These are phyloP conservation scores for Danio kyathit DNA, from an alignment of 2,797 vertebrate genomes.

Conservation along the genomic window DNA sequence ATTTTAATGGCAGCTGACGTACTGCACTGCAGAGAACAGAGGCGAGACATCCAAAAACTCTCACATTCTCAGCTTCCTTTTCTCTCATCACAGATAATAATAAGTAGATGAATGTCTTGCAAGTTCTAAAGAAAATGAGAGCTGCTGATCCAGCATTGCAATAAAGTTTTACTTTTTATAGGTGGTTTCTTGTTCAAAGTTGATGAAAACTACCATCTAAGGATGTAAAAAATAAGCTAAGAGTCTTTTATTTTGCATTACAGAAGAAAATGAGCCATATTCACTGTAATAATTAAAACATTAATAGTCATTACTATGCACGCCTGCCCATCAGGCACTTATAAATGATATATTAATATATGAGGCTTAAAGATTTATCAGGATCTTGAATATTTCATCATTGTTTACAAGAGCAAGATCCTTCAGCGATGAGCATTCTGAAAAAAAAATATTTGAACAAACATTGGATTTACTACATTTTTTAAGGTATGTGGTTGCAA, in stretches of 20 bases:
- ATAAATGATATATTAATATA: conserved; percentile 12
- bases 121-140: not conserved
- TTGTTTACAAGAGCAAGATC: not conserved
- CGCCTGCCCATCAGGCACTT: not conserved
- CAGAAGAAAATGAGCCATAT: not conserved
- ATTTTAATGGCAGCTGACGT: conserved; percentile 18
- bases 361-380: not conserved
- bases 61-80: conserved; percentile 32
- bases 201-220: not conserved
- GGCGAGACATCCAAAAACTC: conserved; percentile 24
- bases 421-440: not conserved
- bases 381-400: conserved; percentile 7
- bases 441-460: no score
- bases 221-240: not conserved
- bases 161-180: not conserved
- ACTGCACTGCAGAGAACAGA: conserved; percentile 16
- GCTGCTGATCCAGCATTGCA: not conserved
- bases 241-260: not conserved
- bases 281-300: conserved; percentile 22
- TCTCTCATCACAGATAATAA: conserved; percentile 10
- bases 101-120: not conserved
- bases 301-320: not conserved
- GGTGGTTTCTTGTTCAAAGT: not conserved
- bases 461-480: no score
- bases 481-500: no score